Base-by-base conservation (phyloP, 2,797 vertebrate genomes). In the Neosilurus mollespiculum region DNA sequence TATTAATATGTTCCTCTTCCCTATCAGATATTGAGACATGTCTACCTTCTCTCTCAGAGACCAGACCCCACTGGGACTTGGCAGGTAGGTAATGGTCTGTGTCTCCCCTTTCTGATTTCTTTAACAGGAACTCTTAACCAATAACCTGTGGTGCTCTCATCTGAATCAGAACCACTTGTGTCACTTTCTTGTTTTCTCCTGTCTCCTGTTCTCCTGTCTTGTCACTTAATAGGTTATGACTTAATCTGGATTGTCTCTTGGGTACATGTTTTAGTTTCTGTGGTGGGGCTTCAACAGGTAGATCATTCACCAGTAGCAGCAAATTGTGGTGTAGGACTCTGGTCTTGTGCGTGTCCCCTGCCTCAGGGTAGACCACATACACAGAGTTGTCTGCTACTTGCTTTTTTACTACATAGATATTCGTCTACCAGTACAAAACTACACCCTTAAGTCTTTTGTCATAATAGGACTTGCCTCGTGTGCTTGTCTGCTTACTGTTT, bases 351-450 rank as follows among this genome's bases (percentile, higher is more conserved):
- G 26, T 49, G 18, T 72, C 58, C 12, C 73, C 83, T 18, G 26
- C 61, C 64, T 88, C 85, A n/a, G 80, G 71, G 2, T n/a, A 26
- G 0, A 86, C 65, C 51, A 65, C 80, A 56, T 88, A 88, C 26
- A 88, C 87, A 0, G 80, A 78, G 14, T 77, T 84, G 43, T 86
- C 80, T 7, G 69, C 26, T 5, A 84, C 30, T 54, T 83, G 80
- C 34, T 83, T 83, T 66, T 61, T 86, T 1, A 84, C 85, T 1
- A 80, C 20, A 54, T 83, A 81, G 11, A 86, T 53, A 0, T 2
- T 72, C n/a, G 51, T 72, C 30, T 84, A 65, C 83, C 71, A 66
- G 80, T 80, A 54, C 4, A 87, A 53, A 3, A 83, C 43, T 10
- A 75, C 66, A 18, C 86, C 80, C 69, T 64, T 80, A 5, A 56